Evolutionary conservation across 2,113 vertebrate genomes (phyloP), one percentile per base, ranked within the genome.

Genomic region (Chrysemys picta): DNA sequence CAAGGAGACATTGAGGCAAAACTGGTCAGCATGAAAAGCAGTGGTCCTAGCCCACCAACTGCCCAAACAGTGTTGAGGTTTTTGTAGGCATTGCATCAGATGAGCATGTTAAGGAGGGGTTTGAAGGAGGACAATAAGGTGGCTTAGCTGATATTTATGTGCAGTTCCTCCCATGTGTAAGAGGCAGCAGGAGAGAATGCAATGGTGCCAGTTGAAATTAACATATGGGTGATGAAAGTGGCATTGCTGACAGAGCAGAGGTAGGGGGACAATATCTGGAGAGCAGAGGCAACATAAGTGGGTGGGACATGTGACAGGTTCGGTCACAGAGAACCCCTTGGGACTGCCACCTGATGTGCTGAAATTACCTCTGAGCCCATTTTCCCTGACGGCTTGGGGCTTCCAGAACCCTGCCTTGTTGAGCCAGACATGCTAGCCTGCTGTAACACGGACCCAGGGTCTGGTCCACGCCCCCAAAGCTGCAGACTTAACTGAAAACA

Each of bases 181-280:
- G 35, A 72, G 65, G 65, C 65, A n/a, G 65, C n/a, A 0, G 3
- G 0, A 84, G 69, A 49, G 24, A 38, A 38, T 38, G 10, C 25
- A 78, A 29, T 88, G 49, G 45, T 3, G 4, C 29, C 17, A 83
- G 38, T 45, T 45, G 38, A 57, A 57, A 83, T 56, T 42, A 10
- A 2, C 0, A 17, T 75, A 62, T 31, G 29, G 75, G 49, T 22
- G 3, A 0, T 47, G n/a, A 1, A 80, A 72, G 27, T 25, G 22
- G 21, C 81, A 52, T 24, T 50, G 27, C 25, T 87, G 24, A 13
- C 53, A 56, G 24, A 54, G 53, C 25, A 45, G 38, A 42, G 38
- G 24, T 42, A 16, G 8, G 42, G 42, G 10, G 21, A 25, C 38
- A 76, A 42, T 21, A 7, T 76, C 72, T 45, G 38, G 19, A 89